A percentile compares a stretch with the other conserved stretches of the same genome.
These are phyloP conservation scores for Harpegnathos saltator DNA, from an alignment of 1,140 invertebrate species.

Conservation along the genomic window DNA sequence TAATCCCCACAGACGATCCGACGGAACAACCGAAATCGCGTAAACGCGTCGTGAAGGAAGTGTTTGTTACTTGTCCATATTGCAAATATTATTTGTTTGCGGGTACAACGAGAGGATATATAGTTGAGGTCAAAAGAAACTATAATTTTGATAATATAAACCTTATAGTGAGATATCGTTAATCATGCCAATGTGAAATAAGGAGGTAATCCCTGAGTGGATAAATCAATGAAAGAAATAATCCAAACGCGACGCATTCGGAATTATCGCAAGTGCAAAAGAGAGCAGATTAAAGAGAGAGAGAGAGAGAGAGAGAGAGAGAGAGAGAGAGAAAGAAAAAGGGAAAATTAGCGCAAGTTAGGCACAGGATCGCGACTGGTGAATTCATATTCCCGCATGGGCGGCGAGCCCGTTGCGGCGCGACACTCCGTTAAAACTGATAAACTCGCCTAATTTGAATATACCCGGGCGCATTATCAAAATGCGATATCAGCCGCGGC, in stretches of 20 bases:
- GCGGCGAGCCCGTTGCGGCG: slow-evolving; percentile 70
- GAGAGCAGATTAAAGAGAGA: neutral
- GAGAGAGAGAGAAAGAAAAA: neutral
- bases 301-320: neutral
- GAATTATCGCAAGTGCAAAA: neutral
- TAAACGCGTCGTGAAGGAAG: neutral
- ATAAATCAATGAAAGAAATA: neutral
- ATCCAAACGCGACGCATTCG: neutral
- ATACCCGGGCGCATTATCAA: slow-evolving; percentile 84
- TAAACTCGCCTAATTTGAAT: slow-evolving; percentile 84
- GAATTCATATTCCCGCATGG: slow-evolving; percentile 67
- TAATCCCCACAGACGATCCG: neutral
- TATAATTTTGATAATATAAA: no score
- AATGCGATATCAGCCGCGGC: slow-evolving; percentile 81
- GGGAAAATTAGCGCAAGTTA: slow-evolving; percentile 54
- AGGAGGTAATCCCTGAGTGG: slow-evolving; percentile 14
- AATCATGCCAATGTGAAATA: neutral
- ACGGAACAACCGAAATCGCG: neutral
- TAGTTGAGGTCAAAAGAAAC: no score
- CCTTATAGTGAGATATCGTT: no score
- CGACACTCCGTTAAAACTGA: slow-evolving; percentile 82
- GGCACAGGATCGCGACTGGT: neutral
- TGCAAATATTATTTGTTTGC: no score
- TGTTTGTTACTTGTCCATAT: neutral
- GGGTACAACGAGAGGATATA: no score